A percentile compares a stretch with the other conserved stretches of the same genome.
Evolutionary conservation across 2,113 vertebrate species (phyloP).

Genomic region (Gnathonemus echidnorhynchus): DNA sequence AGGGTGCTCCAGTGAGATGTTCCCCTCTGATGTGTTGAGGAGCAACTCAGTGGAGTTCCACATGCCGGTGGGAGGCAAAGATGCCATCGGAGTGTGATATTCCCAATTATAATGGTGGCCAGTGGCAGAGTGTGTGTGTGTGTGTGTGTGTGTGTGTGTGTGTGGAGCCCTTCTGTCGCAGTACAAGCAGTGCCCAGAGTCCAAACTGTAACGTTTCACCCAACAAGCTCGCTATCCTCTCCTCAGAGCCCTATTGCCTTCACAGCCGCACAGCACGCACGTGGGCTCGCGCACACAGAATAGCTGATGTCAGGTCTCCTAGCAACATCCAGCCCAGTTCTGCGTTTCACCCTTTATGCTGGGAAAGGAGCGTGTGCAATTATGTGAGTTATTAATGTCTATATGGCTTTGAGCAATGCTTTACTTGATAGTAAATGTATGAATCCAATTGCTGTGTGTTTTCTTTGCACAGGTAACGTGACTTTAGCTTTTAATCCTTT

Average conservation of each 20-base stretch:
- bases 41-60: constrained; percentile 55
- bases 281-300: constrained; percentile 45
- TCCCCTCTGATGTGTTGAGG: constrained; percentile 48
- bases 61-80: constrained; percentile 39
- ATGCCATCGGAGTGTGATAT: not conserved
- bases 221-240: not conserved
- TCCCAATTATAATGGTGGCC: not conserved
- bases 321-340: constrained; percentile 54
- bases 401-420: not conserved
- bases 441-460: not conserved
- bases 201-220: not conserved
- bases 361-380: not conserved
- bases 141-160: not conserved
- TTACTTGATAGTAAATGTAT: not conserved
- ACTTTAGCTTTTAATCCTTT: not conserved
- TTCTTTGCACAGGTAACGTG: not conserved
- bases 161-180: not conserved
- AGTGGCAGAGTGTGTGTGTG: not conserved
- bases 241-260: constrained; percentile 30
- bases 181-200: not conserved
- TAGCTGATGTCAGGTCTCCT: constrained; percentile 54
- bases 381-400: not conserved
- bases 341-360: constrained; percentile 15
- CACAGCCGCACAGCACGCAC: constrained; percentile 39
- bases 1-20: constrained; percentile 38